Base-by-base conservation (phyloP, 37 sponge, comb jelly and placozoan genomes). In the Halichondria panicea region DNA sequence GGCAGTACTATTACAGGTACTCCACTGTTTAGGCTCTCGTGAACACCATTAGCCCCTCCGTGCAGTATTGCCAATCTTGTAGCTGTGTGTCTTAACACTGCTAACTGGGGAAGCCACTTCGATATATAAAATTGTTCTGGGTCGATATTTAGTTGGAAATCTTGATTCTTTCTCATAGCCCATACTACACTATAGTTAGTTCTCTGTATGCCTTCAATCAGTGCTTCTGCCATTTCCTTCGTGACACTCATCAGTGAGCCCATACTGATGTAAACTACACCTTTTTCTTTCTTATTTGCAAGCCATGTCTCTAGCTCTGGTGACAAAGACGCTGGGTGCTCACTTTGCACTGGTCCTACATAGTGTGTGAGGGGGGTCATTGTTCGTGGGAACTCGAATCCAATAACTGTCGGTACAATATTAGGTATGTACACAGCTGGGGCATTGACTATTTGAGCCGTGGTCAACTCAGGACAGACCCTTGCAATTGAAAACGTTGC, bases 231-330 rank as follows among this genome's bases (percentile, higher is more conserved):
- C 52, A 43, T 21, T n/a, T 76, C 30, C 15, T 19, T 36, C 0
- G 46, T 60, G 30, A 69, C 1, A 37, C n/a, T 0, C 2, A 28
- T 42, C 27, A 32, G 35, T 1, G 77, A 58, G 1, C 89, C 89
- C 89, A 88, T 88, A 30, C 89, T 82, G 28, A 88, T 25, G 58
- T 88, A 88, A 34, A 88, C 62, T n/a, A 88, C 89, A 66, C 58
- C 25, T 11, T 66, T 56, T 3, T 43, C 41, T 3, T 52, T n/a
- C 2, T 45, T 60, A 32, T 28, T 54, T 28, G 38, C 68, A 58
- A 88, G 61, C 89, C 89, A 88, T 27, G 43, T 43, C 24, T 36
- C 32, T 24, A 88, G 48, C 1, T 71, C 72, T 3, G 11, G 8
- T 3, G 40, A 21, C 1, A 66, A 50, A 11, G 56, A 59, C 7